Evolutionary conservation across 2,888 invertebrate genomes (phyloP).

Genomic region (Temnothorax ravouxi): DNA sequence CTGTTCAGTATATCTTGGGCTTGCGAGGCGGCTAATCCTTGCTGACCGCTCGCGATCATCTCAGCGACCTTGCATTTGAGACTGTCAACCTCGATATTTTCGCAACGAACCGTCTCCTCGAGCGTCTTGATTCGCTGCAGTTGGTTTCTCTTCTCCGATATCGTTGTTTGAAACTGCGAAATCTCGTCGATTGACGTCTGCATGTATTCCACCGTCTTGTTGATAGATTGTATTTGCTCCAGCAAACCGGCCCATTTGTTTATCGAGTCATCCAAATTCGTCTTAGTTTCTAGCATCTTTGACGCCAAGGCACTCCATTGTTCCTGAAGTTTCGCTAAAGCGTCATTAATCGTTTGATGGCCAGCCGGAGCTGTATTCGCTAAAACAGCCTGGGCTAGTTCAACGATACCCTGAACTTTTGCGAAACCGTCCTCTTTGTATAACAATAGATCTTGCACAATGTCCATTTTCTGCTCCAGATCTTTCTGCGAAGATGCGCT

Average conservation of each 20-base stretch:
- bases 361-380: slow-evolving; percentile 96
- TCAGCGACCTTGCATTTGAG: slow-evolving; percentile 94
- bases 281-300: slow-evolving; percentile 96
- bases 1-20: slow-evolving; percentile 94
- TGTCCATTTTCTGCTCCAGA: slow-evolving; percentile 93
- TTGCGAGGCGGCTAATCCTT: slow-evolving; percentile 93
- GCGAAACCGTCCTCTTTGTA: slow-evolving; percentile 97
- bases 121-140: slow-evolving; percentile 94
- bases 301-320: slow-evolving; percentile 96
- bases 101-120: slow-evolving; percentile 95
- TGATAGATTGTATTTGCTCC: slow-evolving; percentile 94
- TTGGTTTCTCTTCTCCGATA: slow-evolving; percentile 95
- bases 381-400: slow-evolving; percentile 95
- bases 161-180: slow-evolving; percentile 92
- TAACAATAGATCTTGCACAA: slow-evolving; percentile 94
- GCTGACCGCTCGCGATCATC: slow-evolving; percentile 95
- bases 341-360: slow-evolving; percentile 94
- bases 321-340: slow-evolving; percentile 94
- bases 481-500: slow-evolving; percentile 94
- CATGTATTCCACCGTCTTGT: slow-evolving; percentile 93
- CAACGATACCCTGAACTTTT: slow-evolving; percentile 94
- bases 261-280: slow-evolving; percentile 94
- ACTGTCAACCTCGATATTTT: slow-evolving; percentile 95
- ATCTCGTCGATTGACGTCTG: slow-evolving; percentile 92
- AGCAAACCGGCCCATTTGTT: slow-evolving; percentile 96